Conservation (phyloP, 1,140 invertebrate species). For the Amyelois transitella region DNA sequence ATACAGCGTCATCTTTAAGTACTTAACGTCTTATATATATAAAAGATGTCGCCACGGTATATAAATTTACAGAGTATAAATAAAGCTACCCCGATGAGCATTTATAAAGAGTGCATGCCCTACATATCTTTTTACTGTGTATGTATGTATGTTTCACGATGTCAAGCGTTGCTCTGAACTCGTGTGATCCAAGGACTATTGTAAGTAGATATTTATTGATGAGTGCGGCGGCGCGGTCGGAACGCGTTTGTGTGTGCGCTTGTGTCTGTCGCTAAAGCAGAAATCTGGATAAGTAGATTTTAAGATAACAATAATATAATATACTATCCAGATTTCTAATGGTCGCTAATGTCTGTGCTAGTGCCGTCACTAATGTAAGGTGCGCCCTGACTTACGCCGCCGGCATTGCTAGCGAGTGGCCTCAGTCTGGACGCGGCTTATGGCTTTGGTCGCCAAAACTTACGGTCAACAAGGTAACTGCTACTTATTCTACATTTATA, state of each 20-base stretch:
- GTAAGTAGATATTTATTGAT: slow-evolving; percentile 10
- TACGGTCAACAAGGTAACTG: too few species aligned
- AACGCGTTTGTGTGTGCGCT: not conserved
- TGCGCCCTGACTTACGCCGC: not conserved
- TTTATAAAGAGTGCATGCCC: too few species aligned
- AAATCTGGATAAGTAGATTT: too few species aligned
- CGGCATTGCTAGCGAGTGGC: not conserved
- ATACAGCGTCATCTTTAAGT: not conserved
- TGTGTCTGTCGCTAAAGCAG: not conserved
- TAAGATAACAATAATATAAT: too few species aligned
- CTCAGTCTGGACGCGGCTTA: not conserved
- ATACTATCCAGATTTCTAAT: too few species aligned
- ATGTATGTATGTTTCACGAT: too few species aligned
- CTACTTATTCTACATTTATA: too few species aligned
- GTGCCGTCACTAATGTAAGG: not conserved
- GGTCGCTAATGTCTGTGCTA: not conserved
- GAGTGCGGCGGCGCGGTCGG: not conserved
- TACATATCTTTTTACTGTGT: too few species aligned
- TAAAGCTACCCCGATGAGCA: too few species aligned
- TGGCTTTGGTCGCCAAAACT: not conserved
- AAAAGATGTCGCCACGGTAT: too few species aligned
- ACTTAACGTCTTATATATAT: too few species aligned
- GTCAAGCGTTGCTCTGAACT: not conserved
- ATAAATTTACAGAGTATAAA: too few species aligned
- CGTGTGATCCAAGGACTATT: not conserved